A percentile compares a stretch with the other conserved stretches of the same genome.
These are phyloP conservation scores for Apamea sordens DNA, from an alignment of 2,888 invertebrate species.

Conservation along the genomic window DNA sequence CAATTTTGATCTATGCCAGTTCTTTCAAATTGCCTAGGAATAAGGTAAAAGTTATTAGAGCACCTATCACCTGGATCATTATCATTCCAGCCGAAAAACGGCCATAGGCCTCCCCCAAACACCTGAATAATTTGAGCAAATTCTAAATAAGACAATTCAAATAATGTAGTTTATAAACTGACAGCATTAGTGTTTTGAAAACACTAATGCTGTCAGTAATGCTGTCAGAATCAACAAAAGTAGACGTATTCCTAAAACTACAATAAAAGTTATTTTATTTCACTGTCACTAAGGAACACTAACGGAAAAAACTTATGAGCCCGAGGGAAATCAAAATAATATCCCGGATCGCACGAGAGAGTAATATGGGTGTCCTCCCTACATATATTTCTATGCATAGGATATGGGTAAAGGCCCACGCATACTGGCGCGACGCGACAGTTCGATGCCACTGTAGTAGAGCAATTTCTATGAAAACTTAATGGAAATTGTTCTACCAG, in stretches of 20 bases:
- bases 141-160: background rate
- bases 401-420: background rate
- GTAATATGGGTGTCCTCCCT: background rate
- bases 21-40: background rate
- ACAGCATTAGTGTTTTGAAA: background rate
- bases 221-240: no score
- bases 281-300: background rate
- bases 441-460: background rate
- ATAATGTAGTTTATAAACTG: background rate
- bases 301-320: slow-evolving; percentile 1
- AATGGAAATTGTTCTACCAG: background rate
- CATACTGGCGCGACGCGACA: background rate
- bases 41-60: background rate
- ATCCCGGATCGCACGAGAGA: background rate
- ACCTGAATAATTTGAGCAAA: background rate
- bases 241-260: background rate
- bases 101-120: no score
- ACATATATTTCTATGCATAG: background rate
- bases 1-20: background rate
- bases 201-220: no score
- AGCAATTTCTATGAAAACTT: background rate
- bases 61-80: background rate
- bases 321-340: slow-evolving; percentile 38
- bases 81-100: no score
- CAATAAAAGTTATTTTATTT: background rate